Conservation (phyloP, 2,113 vertebrate species). For the Hemiscyllium ocellatum region DNA sequence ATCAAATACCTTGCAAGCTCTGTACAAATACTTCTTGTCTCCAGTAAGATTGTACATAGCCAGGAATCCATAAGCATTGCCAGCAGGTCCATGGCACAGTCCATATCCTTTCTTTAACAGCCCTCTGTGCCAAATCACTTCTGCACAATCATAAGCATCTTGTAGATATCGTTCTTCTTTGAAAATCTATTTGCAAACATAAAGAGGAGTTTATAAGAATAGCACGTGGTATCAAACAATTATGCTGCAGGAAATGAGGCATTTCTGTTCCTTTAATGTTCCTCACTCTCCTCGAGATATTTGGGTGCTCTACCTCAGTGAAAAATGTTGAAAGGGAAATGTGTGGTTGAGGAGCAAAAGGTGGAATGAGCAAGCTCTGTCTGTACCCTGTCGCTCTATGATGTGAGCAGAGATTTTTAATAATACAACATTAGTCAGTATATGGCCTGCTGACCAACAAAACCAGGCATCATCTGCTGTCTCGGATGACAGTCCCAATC, state of each 20-base stretch:
- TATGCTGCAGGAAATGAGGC: neutral
- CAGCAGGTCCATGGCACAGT: constrained; percentile 83
- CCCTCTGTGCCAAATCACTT: constrained; percentile 80
- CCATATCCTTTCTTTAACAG: constrained; percentile 90
- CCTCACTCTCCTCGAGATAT: neutral
- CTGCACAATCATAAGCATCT: constrained; percentile 74
- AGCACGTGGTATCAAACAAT: too few relatives aligned
- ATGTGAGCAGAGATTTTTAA: neutral
- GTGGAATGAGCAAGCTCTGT: neutral
- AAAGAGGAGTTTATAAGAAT: constrained; percentile 2
- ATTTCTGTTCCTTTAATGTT: neutral
- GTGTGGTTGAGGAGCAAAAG: neutral
- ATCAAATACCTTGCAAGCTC: constrained; percentile 82
- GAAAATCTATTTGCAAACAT: constrained; percentile 62
- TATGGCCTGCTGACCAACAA: neutral
- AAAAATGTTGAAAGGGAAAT: neutral
- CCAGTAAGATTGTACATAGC: constrained; percentile 75
- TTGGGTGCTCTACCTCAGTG: neutral
- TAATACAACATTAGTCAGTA: neutral
- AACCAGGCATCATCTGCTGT: neutral
- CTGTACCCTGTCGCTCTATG: neutral
- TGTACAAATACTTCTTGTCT: constrained; percentile 76
- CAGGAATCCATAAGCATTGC: constrained; percentile 87
- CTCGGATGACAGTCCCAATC: neutral
- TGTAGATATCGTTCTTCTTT: constrained; percentile 69